A percentile compares a stretch with the other conserved stretches of the same genome.
Evolutionary conservation across 2,797 vertebrate species (phyloP).

Genomic region (Gadopsis bispinosus): DNA sequence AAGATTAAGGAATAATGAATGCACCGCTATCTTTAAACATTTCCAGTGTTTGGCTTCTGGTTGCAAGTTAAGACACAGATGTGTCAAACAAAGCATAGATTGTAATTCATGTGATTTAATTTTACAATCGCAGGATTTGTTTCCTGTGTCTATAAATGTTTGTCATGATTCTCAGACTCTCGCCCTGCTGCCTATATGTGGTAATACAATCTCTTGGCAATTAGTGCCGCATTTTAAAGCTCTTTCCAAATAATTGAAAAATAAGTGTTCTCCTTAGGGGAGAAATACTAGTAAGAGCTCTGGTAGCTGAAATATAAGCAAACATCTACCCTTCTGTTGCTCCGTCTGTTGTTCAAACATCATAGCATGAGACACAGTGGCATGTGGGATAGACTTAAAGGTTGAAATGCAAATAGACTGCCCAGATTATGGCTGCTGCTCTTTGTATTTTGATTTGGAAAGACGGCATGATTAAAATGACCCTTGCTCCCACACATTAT

Average conservation of each 20-base stretch:
- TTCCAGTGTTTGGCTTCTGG: constrained; percentile 23
- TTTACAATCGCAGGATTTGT: constrained; percentile 32
- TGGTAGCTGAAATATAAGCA: constrained; percentile 13
- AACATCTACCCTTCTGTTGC: constrained; percentile 16
- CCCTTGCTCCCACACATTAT: neutral
- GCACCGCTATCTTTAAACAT: neutral
- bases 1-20: constrained; percentile 5
- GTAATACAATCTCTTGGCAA: constrained; percentile 37
- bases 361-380: neutral
- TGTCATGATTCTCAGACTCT: constrained; percentile 33
- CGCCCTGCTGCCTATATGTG: constrained; percentile 43
- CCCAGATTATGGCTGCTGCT: neutral
- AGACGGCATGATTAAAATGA: neutral
- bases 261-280: constrained; percentile 1
- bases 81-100: constrained; percentile 22
- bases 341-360: constrained; percentile 14
- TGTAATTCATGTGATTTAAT: constrained; percentile 18
- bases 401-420: constrained; percentile 12
- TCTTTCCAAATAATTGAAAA: constrained; percentile 35
- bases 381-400: neutral
- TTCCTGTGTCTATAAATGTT: constrained; percentile 36
- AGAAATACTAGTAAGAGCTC: constrained; percentile 7
- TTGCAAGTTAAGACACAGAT: neutral
- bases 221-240: constrained; percentile 26
- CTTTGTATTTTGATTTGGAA: constrained; percentile 8